phyloP scores from a whole-genome alignment of 2,113 vertebrate species.

The Chloroceryle aenea region DNA sequence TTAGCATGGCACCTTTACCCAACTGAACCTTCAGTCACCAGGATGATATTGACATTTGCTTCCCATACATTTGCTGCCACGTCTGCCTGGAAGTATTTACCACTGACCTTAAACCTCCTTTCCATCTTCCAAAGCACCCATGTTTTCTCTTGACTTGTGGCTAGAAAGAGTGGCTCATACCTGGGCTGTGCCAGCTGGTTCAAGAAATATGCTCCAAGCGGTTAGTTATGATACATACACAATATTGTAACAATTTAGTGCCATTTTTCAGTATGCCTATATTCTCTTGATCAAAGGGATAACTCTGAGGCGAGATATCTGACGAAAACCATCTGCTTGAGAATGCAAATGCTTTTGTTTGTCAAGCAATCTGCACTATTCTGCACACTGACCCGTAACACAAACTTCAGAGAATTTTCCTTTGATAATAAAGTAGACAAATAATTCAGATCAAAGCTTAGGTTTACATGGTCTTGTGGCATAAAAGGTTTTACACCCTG shows the following conservation, averaged over 20 bases:
- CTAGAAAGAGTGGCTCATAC: background rate
- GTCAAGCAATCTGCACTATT: background rate
- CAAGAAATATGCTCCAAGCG: background rate
- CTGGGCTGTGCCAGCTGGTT: background rate
- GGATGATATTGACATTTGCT: background rate
- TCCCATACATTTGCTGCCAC: background rate
- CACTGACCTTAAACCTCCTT: background rate
- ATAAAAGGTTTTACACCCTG: background rate
- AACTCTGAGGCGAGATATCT: background rate
- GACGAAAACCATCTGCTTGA: background rate
- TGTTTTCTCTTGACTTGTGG: background rate
- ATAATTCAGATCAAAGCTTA: background rate
- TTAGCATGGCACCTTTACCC: background rate
- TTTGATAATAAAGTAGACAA: background rate
- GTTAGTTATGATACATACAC: background rate
- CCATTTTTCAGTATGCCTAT: background rate
- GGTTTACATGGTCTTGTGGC: background rate
- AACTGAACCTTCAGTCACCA: background rate
- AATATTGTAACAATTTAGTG: background rate
- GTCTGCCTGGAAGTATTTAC: background rate
- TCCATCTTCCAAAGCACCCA: background rate
- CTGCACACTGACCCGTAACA: background rate
- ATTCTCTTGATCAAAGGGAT: conserved; percentile 1
- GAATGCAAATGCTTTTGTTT: background rate
- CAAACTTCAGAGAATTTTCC: background rate